Evolutionary conservation across 2,888 invertebrate species (phyloP).

Genomic region (Amaurobius ferox): DNA sequence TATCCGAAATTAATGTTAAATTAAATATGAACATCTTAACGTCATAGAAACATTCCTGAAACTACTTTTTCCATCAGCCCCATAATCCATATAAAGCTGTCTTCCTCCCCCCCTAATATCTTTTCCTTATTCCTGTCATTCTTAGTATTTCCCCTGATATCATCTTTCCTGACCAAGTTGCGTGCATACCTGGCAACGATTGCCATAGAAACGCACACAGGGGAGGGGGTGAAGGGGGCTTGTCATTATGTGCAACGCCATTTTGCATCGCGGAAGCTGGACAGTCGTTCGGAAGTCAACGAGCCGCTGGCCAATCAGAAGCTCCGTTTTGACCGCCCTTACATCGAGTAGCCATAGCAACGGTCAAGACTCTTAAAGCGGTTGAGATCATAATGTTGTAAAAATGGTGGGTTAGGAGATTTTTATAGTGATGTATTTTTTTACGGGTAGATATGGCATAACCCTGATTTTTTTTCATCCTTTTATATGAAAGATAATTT

Average conservation of each 20-base stretch:
- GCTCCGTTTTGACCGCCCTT: constrained; percentile 61
- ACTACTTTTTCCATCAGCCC: background rate
- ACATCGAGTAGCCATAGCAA: constrained; percentile 34
- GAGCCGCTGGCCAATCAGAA: constrained; percentile 64
- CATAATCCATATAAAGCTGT: background rate
- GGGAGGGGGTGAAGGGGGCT: constrained; percentile 20
- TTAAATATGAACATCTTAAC: too few species aligned
- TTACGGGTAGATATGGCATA: background rate
- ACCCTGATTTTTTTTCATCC: background rate
- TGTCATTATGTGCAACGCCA: constrained; percentile 70
- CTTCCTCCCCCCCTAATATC: background rate
- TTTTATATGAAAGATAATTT: too few species aligned
- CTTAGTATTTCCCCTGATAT: constrained; percentile 32
- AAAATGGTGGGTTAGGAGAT: background rate
- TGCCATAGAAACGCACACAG: constrained; percentile 31
- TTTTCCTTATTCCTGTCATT: constrained; percentile 19
- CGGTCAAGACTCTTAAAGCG: constrained; percentile 60
- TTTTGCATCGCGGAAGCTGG: constrained; percentile 62
- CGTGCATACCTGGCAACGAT: constrained; percentile 63
- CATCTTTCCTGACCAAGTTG: constrained; percentile 52
- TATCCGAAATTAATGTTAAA: too few species aligned
- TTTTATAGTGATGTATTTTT: constrained; percentile 25
- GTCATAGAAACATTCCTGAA: background rate
- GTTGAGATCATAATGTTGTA: constrained; percentile 15
- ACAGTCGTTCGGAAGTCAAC: constrained; percentile 72